These are phyloP conservation scores for Toxotes jaculatrix DNA, from an alignment of 2,113 vertebrate genomes.

Conservation along the genomic window DNA sequence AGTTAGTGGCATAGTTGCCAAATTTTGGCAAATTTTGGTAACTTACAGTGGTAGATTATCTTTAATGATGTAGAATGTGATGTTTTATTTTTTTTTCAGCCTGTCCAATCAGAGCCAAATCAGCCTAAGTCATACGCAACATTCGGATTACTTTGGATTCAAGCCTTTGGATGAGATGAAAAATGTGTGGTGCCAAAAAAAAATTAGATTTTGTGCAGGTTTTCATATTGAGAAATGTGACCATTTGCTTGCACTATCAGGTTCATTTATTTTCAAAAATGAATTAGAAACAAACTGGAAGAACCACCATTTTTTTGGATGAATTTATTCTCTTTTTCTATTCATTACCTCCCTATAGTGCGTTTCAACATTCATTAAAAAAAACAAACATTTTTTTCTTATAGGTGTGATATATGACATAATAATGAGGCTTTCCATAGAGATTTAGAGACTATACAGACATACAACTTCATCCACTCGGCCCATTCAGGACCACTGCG, in stretches of 20 bases:
- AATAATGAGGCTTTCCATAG: constrained; percentile 70
- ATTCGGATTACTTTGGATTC: constrained; percentile 64
- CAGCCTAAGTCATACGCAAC: constrained; percentile 18
- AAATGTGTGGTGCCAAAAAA: constrained; percentile 45
- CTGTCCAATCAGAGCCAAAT: constrained; percentile 15
- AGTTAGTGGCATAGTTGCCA: background rate
- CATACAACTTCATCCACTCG: constrained; percentile 56
- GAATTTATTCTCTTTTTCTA: constrained; percentile 71
- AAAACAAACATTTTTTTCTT: constrained; percentile 61
- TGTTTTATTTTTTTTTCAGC: constrained; percentile 2
- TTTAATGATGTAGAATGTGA: constrained; percentile 5
- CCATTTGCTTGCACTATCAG: constrained; percentile 23
- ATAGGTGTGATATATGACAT: constrained; percentile 75
- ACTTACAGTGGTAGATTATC: constrained; percentile 20
- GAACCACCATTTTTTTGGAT: constrained; percentile 19
- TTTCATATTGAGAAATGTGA: constrained; percentile 14
- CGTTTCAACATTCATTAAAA: constrained; percentile 74
- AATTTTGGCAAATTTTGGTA: background rate
- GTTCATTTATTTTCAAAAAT: background rate
- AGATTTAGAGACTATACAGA: constrained; percentile 76
- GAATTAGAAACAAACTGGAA: constrained; percentile 20
- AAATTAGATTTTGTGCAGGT: constrained; percentile 8
- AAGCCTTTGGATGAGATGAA: constrained; percentile 44
- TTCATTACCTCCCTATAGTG: constrained; percentile 76
- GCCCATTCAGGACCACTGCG: constrained; percentile 49